These are phyloP conservation scores for Zosterops borbonicus DNA, from an alignment of 2,113 vertebrate species.

Conservation along the genomic window DNA sequence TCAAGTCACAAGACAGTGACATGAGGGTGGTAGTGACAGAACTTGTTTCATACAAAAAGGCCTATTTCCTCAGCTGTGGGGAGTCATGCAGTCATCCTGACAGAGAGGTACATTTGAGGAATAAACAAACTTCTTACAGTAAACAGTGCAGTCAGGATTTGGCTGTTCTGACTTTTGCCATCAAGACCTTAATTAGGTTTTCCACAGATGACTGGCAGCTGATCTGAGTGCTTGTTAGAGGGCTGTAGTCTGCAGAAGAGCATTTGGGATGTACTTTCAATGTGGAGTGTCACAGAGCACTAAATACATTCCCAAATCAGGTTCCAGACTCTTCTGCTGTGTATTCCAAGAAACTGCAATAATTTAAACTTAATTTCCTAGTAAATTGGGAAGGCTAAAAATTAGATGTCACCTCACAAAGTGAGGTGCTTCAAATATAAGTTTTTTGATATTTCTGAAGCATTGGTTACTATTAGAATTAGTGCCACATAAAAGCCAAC, in stretches of 20 bases:
- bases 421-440: neutral
- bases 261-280: neutral
- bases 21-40: neutral
- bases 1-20: neutral
- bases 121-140: neutral
- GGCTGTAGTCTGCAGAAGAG: neutral
- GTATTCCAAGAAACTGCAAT: neutral
- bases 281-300: neutral
- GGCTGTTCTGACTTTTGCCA: neutral
- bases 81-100: neutral
- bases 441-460: neutral
- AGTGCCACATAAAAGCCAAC: neutral
- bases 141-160: neutral
- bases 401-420: neutral
- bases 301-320: neutral
- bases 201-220: neutral
- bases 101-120: neutral
- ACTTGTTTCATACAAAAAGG: neutral
- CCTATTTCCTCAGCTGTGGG: neutral
- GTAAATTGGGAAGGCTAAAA: neutral
- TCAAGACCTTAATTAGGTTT: neutral
- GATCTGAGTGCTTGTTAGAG: neutral
- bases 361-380: neutral
- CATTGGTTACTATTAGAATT: neutral
- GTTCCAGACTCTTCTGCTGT: neutral